Percentiles rank a stretch among this genome's conserved stretches.
phyloP scores from a whole-genome alignment of 2,797 vertebrate species.

The Coregonus suidteri region DNA sequence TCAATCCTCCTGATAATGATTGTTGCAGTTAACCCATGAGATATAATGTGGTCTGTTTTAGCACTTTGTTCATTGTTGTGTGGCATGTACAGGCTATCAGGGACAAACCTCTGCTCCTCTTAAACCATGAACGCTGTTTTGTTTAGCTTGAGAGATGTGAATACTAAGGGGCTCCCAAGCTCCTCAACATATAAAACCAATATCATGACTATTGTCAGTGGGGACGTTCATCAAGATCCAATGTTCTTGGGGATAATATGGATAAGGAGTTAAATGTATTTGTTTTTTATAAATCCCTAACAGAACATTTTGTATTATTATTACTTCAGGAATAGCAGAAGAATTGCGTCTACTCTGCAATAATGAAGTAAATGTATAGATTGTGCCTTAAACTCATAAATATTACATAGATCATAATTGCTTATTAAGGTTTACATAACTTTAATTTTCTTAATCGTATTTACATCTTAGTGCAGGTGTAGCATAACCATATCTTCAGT shows the following conservation, averaged over 20 bases:
- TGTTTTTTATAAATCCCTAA: conserved; percentile 5
- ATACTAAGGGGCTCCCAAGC: conserved; percentile 16
- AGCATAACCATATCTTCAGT: conserved; percentile 15
- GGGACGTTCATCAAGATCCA: not conserved
- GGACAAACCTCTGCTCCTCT: conserved; percentile 23
- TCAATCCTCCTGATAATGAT: not conserved
- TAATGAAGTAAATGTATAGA: conserved; percentile 37
- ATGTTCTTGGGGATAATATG: conserved; percentile 14
- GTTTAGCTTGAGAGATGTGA: not conserved
- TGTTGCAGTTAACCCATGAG: not conserved
- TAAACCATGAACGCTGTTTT: conserved; percentile 2
- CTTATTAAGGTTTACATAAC: conserved; percentile 43
- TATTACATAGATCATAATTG: conserved; percentile 38
- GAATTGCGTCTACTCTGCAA: conserved; percentile 20
- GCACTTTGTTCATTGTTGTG: conserved; percentile 45
- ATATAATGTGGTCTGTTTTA: conserved; percentile 35
- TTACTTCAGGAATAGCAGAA: conserved; percentile 11
- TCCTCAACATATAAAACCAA: not conserved
- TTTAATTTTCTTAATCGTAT: conserved; percentile 18
- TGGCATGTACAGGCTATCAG: conserved; percentile 29
- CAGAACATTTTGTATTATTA: not conserved
- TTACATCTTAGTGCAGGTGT: conserved; percentile 33
- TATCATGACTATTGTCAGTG: not conserved
- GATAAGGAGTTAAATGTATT: not conserved
- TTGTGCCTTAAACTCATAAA: conserved; percentile 69